Evolutionary conservation across 2,888 invertebrate genomes (phyloP), one percentile per base, ranked within the genome.

Genomic region (Therioaphis trifolii): DNA sequence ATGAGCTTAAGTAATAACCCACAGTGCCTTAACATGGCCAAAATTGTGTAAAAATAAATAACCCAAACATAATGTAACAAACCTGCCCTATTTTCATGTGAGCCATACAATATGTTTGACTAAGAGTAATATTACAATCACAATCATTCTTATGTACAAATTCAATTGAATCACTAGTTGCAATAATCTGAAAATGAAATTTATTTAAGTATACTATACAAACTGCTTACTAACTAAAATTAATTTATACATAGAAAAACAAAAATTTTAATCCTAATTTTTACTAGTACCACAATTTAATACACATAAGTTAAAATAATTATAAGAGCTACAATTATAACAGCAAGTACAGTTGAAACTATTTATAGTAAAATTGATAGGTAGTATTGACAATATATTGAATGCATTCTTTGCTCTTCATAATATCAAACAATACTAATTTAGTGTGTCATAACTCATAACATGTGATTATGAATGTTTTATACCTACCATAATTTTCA

Each of bases 81-180:
- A 82, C 82, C 72, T 74, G 82, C 18, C 72, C 82, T 15, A 82
- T 63, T 82, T 74, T 82, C 43, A 63, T 24, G 18, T 82, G 82
- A 18, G 4, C 35, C 18, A 49, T 74, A 35, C 5, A 58, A 46
- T 71, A 58, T 80, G 69, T 27, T 58, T n/a, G 35, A 63, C 2
- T 5, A 35, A 72, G 49, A 35, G 21, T 11, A 46, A 14, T 49
- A 35, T 49, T 82, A 49, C 82, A 82, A 21, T 61, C 63, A 63
- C 82, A 82, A 72, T 82, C 82, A 74, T 82, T 82, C 18, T 82
- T 82, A 63, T 82, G 82, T 24, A 82, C 61, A 82, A 82, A 82
- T 69, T 82, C 61, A 63, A 82, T 52, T 18, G 72, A 49, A 49
- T 35, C n/a, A 74, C 82, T 74, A 40, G 35, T 74, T 4, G 82